Evolutionary conservation across 2,797 vertebrate species (phyloP), one percentile per base, ranked within the genome.

Genomic region (Setipinna tenuifilis): DNA sequence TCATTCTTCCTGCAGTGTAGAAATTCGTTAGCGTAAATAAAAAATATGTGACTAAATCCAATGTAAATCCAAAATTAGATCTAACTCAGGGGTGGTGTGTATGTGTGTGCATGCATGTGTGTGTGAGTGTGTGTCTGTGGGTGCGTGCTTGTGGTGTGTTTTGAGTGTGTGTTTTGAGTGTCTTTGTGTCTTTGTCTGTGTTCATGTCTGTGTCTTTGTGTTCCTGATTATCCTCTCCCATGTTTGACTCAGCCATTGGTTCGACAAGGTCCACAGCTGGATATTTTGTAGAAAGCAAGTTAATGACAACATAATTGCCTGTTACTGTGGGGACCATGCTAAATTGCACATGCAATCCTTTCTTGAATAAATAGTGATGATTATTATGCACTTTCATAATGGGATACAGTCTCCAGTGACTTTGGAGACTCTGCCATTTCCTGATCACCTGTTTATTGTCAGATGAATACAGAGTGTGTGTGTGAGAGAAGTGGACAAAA

Each of bases 281-380:
- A 41, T 78, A 71, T 35, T 78, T 78, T 41, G 35, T 78, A 78
- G 31, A 44, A 44, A 78, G 31, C 71, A 78, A 78, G 71, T 78
- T 78, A 41, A 78, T 44, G 71, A 41, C 71, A 78, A 78, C 71
- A 41, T 19, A n/a, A 78, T 78, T 44, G 71, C 12, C 71, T 44
- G 16, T 44, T 78, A 44, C 31, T 19, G 16, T 88, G 85, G 87
- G 86, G 85, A 86, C 86, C 89, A 91, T 87, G 90, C 89, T 83
- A 86, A 88, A 88, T 90, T 91, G 90, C 89, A 91, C 89, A 92
- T 89, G 86, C 68, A 88, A 83, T 87, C 86, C 54, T 86, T 83
- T 86, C 82, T 85, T 83, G 86, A 86, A 86, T 87, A 88, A 87
- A 87, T 88, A 89, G 87, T 88, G 71, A 68, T 87, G 81, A 86